Evolutionary conservation across 2,113 vertebrate genomes (phyloP).

Genomic region (Heterocephalus glaber): DNA sequence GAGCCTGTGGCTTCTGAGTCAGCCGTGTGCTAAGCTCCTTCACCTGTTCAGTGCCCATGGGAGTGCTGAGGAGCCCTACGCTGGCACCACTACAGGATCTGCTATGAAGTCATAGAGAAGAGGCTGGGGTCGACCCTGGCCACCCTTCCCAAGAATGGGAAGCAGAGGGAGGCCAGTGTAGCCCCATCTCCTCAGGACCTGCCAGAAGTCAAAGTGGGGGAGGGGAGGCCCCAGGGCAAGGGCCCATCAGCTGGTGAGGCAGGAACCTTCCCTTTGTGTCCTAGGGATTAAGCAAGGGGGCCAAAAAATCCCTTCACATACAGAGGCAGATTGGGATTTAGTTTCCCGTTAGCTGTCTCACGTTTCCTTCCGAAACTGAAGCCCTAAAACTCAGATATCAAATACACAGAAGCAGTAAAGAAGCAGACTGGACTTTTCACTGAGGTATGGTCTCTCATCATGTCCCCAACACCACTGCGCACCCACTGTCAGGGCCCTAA

Average conservation of each 20-base stretch:
- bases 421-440: not conserved
- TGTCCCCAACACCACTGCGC: not conserved
- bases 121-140: not conserved
- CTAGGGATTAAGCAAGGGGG: not conserved
- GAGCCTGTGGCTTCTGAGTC: not conserved
- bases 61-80: not conserved
- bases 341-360: not conserved
- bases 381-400: not conserved
- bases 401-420: not conserved
- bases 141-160: not conserved
- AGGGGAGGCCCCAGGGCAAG: not conserved
- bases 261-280: not conserved
- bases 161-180: not conserved
- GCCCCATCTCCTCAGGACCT: not conserved
- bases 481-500: not conserved
- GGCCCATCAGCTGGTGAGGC: fast-evolving
- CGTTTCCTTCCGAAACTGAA: not conserved
- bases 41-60: not conserved
- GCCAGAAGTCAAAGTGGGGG: not conserved
- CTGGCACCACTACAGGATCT: not conserved
- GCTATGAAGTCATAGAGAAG: not conserved
- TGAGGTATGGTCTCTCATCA: not conserved
- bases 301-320: not conserved
- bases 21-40: not conserved
- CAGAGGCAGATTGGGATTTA: not conserved